phyloP scores from a whole-genome alignment of 2,113 vertebrate species.

The Oncorhynchus masou region DNA sequence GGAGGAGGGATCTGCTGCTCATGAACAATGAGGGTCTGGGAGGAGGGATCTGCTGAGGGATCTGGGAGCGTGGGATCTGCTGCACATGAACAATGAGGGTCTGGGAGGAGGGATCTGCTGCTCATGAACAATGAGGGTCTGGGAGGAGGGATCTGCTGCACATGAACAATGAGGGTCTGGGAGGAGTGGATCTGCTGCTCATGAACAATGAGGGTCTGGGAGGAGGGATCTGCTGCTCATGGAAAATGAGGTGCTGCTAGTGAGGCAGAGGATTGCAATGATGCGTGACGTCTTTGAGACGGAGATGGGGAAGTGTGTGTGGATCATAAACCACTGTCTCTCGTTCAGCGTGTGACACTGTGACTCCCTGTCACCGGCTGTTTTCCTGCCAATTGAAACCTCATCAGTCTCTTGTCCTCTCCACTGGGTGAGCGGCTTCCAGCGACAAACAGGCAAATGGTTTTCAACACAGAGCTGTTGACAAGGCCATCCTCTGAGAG shows the following conservation, averaged over 20 bases:
- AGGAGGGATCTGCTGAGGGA: no score
- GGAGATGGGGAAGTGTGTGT: background rate
- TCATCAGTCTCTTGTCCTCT: constrained; percentile 85
- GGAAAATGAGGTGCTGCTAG: background rate
- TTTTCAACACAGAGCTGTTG: constrained; percentile 87
- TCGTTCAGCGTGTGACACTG: background rate
- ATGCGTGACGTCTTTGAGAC: no score
- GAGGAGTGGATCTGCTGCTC: constrained; percentile 31
- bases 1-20: no score
- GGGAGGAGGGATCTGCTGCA: no score
- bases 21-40: no score
- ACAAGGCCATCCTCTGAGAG: constrained; percentile 69
- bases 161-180: no score
- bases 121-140: no score
- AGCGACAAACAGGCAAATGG: constrained; percentile 88
- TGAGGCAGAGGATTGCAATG: background rate
- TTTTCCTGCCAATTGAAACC: constrained; percentile 80
- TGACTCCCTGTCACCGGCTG: constrained; percentile 53
- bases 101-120: no score
- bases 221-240: constrained; percentile 33
- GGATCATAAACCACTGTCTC: background rate
- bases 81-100: no score
- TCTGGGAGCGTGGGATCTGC: no score
- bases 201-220: background rate
- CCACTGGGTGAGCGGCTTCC: constrained; percentile 85